These are phyloP conservation scores for Oithona nana DNA, from an alignment of 2,888 invertebrate genomes.

Conservation along the genomic window DNA sequence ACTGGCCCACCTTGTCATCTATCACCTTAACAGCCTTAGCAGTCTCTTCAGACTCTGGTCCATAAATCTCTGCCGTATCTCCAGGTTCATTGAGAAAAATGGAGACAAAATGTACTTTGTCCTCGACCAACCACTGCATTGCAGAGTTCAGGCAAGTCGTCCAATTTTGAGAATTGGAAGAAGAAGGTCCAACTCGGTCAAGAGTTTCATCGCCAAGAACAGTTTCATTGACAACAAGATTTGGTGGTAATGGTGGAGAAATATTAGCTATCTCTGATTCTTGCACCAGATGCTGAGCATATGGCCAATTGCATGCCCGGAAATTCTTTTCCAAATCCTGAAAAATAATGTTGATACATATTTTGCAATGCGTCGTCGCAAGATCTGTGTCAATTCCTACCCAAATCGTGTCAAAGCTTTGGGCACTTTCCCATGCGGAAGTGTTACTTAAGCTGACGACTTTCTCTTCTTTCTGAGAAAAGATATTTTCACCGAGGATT, in stretches of 20 bases:
- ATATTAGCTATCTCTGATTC: background rate
- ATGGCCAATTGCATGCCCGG: background rate
- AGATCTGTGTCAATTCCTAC: too few relatives aligned
- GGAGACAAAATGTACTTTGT: background rate
- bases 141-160: background rate
- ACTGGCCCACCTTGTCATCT: background rate
- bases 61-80: background rate
- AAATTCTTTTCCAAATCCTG: background rate
- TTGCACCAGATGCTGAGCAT: background rate
- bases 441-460: background rate
- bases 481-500: background rate
- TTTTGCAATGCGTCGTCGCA: too few relatives aligned
- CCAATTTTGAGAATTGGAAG: background rate
- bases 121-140: background rate
- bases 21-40: background rate
- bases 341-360: background rate
- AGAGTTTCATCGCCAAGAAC: background rate
- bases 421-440: background rate
- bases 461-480: background rate
- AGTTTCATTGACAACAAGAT: background rate
- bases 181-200: too few relatives aligned
- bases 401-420: background rate
- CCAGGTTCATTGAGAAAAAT: background rate
- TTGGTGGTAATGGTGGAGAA: background rate
- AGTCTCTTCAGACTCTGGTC: background rate